Conservation (phyloP, 2,797 vertebrate species). For the Pangasius krempfi region DNA sequence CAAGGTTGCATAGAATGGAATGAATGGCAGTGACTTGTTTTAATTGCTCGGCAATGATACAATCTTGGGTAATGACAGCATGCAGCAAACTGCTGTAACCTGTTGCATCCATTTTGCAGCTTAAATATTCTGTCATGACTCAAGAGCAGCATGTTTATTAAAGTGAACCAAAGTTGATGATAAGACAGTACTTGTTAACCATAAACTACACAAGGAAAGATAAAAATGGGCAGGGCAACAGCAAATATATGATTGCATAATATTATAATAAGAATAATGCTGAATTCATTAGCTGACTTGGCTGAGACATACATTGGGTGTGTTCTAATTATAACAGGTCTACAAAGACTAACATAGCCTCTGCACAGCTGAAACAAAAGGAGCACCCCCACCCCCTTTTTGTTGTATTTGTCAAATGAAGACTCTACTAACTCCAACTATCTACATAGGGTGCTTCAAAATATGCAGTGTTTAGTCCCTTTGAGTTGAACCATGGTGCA, state of each 20-base stretch:
- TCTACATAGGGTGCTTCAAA: no score
- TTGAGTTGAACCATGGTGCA: no score
- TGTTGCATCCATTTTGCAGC: neutral
- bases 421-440: no score
- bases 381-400: neutral
- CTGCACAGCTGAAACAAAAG: neutral
- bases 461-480: no score
- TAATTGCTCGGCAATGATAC: neutral
- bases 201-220: neutral
- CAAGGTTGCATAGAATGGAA: neutral
- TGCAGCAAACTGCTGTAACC: neutral
- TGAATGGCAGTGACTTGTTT: neutral
- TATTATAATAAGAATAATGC: neutral
- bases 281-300: neutral
- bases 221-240: neutral
- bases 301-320: neutral
- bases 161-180: neutral
- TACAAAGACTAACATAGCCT: neutral
- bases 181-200: neutral
- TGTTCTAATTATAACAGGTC: neutral
- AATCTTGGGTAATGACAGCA: neutral
- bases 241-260: neutral
- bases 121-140: neutral
- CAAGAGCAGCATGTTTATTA: neutral
- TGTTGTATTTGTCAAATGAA: neutral